Percentiles rank a stretch among this genome's conserved stretches.
These are phyloP conservation scores for Cyaniris semiargus DNA, from an alignment of 2,888 invertebrate species.

Conservation along the genomic window DNA sequence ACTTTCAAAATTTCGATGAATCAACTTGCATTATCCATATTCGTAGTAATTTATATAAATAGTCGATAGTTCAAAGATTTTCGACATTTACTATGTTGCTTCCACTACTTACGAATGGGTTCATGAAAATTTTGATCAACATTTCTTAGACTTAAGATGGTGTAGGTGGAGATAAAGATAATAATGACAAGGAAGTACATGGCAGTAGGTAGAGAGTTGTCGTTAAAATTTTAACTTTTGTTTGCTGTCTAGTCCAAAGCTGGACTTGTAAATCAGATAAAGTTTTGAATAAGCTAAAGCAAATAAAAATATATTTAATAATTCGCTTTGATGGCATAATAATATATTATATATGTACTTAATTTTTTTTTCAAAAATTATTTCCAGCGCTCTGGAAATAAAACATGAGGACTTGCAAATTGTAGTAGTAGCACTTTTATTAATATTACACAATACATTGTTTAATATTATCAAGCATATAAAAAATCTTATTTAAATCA, in stretches of 20 bases:
- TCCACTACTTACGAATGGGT: background rate
- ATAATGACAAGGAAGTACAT: no score
- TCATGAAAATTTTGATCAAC: background rate
- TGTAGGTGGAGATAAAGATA: background rate
- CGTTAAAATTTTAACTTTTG: no score
- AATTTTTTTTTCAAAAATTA: no score
- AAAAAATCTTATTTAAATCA: background rate
- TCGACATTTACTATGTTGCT: background rate
- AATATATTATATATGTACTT: no score
- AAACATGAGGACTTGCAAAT: no score
- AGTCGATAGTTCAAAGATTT: background rate
- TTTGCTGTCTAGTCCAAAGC: no score
- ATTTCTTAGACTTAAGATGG: background rate
- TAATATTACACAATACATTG: constrained; percentile 12
- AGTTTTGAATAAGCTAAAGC: no score
- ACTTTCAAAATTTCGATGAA: constrained; percentile 16
- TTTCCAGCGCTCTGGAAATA: no score
- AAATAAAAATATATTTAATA: no score
- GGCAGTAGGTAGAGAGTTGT: no score
- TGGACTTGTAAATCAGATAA: no score
- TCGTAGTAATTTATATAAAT: constrained; percentile 10
- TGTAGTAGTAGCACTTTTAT: background rate
- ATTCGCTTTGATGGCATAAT: no score
- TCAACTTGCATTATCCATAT: background rate
- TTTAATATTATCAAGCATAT: background rate